Conservation (phyloP, 2,888 invertebrate species). For the Gonocerus acuteangulatus region DNA sequence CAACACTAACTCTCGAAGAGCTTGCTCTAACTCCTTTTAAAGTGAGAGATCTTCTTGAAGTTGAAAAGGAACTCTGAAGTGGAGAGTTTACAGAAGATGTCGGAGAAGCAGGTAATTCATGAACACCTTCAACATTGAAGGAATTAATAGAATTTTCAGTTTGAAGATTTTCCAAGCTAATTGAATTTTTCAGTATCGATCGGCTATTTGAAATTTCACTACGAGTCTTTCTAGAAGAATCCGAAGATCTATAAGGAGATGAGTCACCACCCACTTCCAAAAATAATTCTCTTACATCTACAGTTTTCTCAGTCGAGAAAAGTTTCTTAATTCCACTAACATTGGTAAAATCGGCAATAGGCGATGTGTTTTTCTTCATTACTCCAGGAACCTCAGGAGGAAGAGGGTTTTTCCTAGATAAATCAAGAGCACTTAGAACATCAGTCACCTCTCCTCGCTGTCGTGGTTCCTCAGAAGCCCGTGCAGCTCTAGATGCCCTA, state of each 20-base stretch:
- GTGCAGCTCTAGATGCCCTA: conserved; percentile 1
- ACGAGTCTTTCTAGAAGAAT: neutral
- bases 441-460: conserved; percentile 3
- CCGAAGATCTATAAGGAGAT: neutral
- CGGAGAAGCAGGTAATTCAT: neutral
- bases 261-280: conserved; percentile 1
- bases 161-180: neutral
- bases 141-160: neutral
- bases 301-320: conserved; percentile 21
- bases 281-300: conserved; percentile 15
- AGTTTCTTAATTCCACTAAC: conserved; percentile 26
- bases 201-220: neutral
- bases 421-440: conserved; percentile 28
- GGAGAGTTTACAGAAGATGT: neutral
- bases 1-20: neutral
- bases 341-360: conserved; percentile 15
- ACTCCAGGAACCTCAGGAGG: neutral
- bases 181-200: neutral
- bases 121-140: conserved; percentile 8
- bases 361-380: neutral
- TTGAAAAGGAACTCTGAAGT: neutral
- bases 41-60: conserved; percentile 14
- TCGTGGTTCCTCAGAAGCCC: neutral
- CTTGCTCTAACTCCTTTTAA: neutral
- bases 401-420: conserved; percentile 20